Evolutionary conservation across 2,888 invertebrate species (phyloP), one percentile per base, ranked within the genome.

Genomic region (Diabrotica balteata): DNA sequence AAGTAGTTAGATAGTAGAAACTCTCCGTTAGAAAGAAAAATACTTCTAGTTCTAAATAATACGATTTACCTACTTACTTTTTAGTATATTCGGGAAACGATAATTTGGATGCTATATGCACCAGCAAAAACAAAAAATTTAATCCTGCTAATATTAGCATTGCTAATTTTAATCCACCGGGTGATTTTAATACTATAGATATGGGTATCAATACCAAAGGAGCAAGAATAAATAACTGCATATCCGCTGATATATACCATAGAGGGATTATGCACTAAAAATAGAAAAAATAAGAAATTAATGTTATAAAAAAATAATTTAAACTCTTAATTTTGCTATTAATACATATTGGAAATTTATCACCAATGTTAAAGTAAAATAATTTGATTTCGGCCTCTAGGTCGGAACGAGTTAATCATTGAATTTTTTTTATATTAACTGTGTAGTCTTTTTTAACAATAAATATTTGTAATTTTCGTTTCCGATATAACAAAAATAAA

Each of bases 201-300:
- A 79, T 63, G 2, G 80, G 82, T 63, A 82, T 77, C 11, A 83
- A 66, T 9, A 83, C 59, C 8, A 83, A 17, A 3, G 82, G 82
- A 7, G 83, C 76, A 45, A 81, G 44, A 5, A 82, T 46, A 68
- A 80, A 83, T 67, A 83, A 75, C 69, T 84, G 83, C 76, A 82
- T 80, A 69, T 84, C 83, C 3, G 80, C 81, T 46, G 82, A 80
- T 60, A 84, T 68, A 68, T 83, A 84, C 83, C 83, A 84, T 0
- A 81, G 78, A 58, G 80, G 82, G 5, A 72, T 58, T 10, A 83
- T 57, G 61, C 83, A 84, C 83, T 83, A 52, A 66, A 75, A 77
- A 64, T 64, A 55, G 43, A 32, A 32, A 32, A 32, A 32, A 32
- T 32, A 5, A 32, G 32, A 32, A 32, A 32, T 32, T 32, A 2